These are phyloP conservation scores for Nerophis lumbriciformis DNA, from an alignment of 2,113 vertebrate genomes.

Conservation along the genomic window DNA sequence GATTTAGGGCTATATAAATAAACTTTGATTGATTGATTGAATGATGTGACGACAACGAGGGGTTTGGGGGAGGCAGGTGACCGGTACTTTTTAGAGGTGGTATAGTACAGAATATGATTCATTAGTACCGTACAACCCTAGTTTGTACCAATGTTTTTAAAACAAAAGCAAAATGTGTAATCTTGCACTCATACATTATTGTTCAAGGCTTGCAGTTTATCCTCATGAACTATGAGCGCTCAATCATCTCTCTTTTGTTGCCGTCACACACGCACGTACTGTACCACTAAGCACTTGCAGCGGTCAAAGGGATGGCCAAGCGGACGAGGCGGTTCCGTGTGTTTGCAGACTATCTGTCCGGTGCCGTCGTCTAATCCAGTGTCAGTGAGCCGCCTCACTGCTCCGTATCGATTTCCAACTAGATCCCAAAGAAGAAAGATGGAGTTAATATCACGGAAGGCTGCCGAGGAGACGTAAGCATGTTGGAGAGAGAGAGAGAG, in stretches of 20 bases:
- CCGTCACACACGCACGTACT: not conserved
- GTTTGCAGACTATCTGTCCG: constrained; percentile 32
- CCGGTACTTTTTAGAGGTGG: too few species aligned
- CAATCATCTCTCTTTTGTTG: constrained; percentile 53
- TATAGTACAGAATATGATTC: too few species aligned
- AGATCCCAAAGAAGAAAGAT: constrained; percentile 34
- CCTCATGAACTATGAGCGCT: constrained; percentile 38
- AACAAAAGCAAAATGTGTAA: too few species aligned
- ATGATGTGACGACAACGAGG: too few species aligned
- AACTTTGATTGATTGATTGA: too few species aligned
- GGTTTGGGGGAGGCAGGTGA: too few species aligned
- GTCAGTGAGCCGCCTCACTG: constrained; percentile 27
- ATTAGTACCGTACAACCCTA: too few species aligned
- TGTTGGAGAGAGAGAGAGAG: constrained; percentile 14
- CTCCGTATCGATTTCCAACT: constrained; percentile 51
- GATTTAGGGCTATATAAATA: too few species aligned
- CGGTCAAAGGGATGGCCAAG: constrained; percentile 19
- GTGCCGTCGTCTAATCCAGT: constrained; percentile 36
- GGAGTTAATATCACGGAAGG: constrained; percentile 38
- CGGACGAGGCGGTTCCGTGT: constrained; percentile 9
- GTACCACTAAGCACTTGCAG: constrained; percentile 22
- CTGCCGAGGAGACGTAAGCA: constrained; percentile 27
- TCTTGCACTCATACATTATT: constrained; percentile 40
- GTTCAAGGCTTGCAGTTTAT: constrained; percentile 40
- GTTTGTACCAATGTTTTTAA: too few species aligned